Percentiles rank a stretch among this genome's conserved stretches.
These are phyloP conservation scores for Sapajus apella DNA, from an alignment of 2,113 vertebrate genomes.

Conservation along the genomic window DNA sequence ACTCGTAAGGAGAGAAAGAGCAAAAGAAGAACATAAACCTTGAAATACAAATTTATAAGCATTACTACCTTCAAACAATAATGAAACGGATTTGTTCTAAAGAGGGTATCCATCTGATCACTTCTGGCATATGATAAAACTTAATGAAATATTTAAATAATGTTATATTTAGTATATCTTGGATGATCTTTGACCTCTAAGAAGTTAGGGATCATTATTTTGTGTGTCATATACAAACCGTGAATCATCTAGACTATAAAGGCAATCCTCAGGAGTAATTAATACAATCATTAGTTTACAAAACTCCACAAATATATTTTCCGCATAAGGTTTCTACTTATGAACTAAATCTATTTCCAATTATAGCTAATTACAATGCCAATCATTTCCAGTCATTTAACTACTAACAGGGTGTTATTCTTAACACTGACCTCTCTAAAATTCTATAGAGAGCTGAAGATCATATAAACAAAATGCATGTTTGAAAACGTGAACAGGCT, in stretches of 20 bases:
- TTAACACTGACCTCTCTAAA: background rate
- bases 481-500: background rate
- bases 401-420: background rate
- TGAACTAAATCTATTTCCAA: slow-evolving; percentile 14
- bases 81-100: background rate
- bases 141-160: background rate
- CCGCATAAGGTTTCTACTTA: background rate
- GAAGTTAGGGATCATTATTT: background rate
- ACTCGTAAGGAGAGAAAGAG: background rate
- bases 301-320: slow-evolving; percentile 12
- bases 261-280: background rate
- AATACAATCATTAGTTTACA: slow-evolving; percentile 8
- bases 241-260: background rate
- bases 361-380: slow-evolving; percentile 1
- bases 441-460: background rate
- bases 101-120: background rate
- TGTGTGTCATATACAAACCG: background rate
- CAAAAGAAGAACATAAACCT: background rate
- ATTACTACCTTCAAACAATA: background rate
- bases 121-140: background rate
- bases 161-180: background rate
- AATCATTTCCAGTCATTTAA: slow-evolving; percentile 17
- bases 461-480: background rate
- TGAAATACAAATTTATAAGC: background rate
- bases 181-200: background rate